Conservation (phyloP, 2,113 vertebrate species). For the Salvelinus alpinus region DNA sequence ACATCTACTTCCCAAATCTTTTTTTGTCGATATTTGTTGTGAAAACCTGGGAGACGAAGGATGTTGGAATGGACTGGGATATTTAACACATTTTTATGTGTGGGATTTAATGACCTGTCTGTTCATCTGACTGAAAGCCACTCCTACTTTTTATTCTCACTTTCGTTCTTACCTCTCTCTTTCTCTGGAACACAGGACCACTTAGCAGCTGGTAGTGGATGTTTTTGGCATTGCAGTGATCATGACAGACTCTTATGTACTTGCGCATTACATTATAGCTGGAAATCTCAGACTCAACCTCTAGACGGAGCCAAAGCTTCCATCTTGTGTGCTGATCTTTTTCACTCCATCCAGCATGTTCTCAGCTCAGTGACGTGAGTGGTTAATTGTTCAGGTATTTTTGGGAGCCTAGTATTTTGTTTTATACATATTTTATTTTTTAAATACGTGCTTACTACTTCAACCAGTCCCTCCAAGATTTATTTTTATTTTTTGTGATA, state of each 20-base stretch:
- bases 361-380: conserved; percentile 25
- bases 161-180: background rate
- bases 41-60: background rate
- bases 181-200: background rate
- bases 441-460: conserved; percentile 1
- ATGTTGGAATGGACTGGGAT: background rate
- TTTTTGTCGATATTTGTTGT: background rate
- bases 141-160: background rate
- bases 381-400: conserved; percentile 30
- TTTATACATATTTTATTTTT: conserved; percentile 12
- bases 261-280: background rate
- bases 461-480: conserved; percentile 11
- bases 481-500: conserved; percentile 1
- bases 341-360: conserved; percentile 18
- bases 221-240: background rate
- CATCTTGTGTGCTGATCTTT: conserved; percentile 10
- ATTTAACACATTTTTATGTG: background rate
- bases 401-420: conserved; percentile 26
- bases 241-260: no score
- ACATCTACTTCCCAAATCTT: background rate
- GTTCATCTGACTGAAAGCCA: background rate
- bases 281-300: conserved; percentile 39
- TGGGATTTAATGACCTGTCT: background rate
- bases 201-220: background rate
- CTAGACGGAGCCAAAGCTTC: conserved; percentile 66